Evolutionary conservation across 1,140 invertebrate genomes (phyloP), one percentile per base, ranked within the genome.

Genomic region (Acromyrmex echinatior): DNA sequence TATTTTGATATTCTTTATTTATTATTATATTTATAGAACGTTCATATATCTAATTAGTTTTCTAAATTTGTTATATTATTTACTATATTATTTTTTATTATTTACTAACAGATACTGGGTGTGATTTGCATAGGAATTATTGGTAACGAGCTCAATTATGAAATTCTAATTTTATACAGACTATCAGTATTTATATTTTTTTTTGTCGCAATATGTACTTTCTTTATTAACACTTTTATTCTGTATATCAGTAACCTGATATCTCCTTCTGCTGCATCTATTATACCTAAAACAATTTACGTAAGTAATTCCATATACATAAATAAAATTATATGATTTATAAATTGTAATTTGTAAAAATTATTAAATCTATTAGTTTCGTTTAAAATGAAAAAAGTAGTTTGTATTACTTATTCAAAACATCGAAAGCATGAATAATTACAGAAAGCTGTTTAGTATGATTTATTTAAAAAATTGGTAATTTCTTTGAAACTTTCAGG

Each of bases 201-300:
- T 93, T 95, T 98, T 5, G 93, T 98, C 39, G 96, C 97, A 86
- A 95, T 96, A 0, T 97, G 97, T 0, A 96, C 98, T 16, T 98
- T 97, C 93, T 96, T 98, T 90, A 97, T 98, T 81, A 97, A 97
- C 16, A 98, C 97, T 6, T 97, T 97, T 86, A 96, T 97, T 88
- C 93, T 98, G n/a, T 92, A 98, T 12, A 90, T 97, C 9, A 97
- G 98, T 16, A 98, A 97, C 91, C 87, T 98, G 1, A 94, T 97
- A 16, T 98, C 98, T 2, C 96, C 98, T 49, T 97, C 97, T 10
- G 97, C 97, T 0, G 97, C 97, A 7, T 97, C 97, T 18, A 97
- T 98, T 85, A 97, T 98, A 86, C 96, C 97, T 0, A 98, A 98
- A 96, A 98, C 98, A 4, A 96, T 98, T 86, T 98, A 97, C 92